Conservation (phyloP, 2,113 vertebrate genomes). For the Microtus oregoni region DNA sequence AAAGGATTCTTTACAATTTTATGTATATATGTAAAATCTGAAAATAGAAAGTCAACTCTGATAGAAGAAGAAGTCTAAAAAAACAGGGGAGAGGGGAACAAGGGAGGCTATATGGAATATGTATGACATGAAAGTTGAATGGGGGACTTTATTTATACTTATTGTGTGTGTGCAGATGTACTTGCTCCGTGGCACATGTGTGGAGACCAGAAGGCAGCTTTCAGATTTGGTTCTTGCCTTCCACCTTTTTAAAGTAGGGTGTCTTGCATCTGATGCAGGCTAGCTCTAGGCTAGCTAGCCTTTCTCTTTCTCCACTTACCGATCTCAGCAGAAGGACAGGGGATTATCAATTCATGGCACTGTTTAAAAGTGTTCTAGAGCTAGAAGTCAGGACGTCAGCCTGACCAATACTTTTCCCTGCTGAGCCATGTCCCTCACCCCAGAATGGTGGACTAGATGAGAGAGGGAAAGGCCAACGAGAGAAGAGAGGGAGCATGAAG, state of each 20-base stretch:
- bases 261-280: neutral
- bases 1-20: neutral
- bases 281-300: no score
- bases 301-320: neutral
- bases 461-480: neutral
- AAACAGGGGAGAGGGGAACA: neutral
- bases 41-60: neutral
- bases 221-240: neutral
- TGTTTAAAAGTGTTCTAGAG: neutral
- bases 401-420: neutral
- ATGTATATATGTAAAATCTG: no score
- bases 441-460: no score
- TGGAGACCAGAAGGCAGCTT: neutral
- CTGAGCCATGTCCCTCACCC: neutral
- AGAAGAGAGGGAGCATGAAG: neutral
- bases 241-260: neutral
- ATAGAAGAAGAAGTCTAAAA: neutral
- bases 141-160: neutral
- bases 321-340: neutral
- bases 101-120: neutral
- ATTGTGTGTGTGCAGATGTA: neutral
- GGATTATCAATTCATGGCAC: neutral
- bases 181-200: neutral
- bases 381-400: neutral
- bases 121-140: neutral